phyloP scores from a whole-genome alignment of 2,113 vertebrate genomes.

The Otis tarda region DNA sequence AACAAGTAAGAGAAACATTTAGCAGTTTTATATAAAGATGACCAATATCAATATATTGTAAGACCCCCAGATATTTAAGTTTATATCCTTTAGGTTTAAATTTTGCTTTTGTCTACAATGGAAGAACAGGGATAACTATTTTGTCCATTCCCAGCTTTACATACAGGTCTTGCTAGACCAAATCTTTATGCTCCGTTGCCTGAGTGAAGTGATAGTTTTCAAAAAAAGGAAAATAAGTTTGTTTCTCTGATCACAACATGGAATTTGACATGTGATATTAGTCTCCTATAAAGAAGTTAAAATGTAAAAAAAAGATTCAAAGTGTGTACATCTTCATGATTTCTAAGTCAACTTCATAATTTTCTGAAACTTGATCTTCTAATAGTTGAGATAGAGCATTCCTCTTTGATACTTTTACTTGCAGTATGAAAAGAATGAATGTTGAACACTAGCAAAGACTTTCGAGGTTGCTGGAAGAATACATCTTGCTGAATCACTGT shows the following conservation, averaged over 20 bases:
- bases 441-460: neutral
- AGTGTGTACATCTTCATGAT: neutral
- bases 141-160: neutral
- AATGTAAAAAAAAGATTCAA: neutral
- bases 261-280: neutral
- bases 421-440: neutral
- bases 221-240: neutral
- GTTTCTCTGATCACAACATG: neutral
- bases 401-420: neutral
- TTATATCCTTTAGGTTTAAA: neutral
- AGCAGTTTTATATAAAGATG: neutral
- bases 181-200: neutral
- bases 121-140: neutral
- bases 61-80: neutral
- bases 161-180: neutral
- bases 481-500: neutral
- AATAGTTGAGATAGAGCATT: neutral
- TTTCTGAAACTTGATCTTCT: neutral
- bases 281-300: neutral
- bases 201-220: neutral
- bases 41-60: neutral
- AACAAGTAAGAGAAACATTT: neutral
- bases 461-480: neutral
- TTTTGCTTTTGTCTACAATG: fast-evolving
- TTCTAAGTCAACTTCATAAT: neutral